These are phyloP conservation scores for Lycodopsis pacificus DNA, from an alignment of 2,797 vertebrate species.

Conservation along the genomic window DNA sequence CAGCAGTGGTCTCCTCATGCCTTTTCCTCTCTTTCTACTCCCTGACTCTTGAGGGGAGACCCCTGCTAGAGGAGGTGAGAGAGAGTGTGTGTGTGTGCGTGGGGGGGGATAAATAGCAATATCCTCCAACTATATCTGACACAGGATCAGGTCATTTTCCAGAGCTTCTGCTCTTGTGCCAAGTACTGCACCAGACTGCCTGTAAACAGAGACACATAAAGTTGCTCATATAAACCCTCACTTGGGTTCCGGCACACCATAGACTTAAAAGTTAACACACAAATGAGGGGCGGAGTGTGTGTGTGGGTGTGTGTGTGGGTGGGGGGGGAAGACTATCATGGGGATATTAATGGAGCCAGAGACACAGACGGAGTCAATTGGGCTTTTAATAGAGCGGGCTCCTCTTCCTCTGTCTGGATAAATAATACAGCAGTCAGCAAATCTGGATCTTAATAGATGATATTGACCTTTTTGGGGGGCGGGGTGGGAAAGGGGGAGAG, in stretches of 20 bases:
- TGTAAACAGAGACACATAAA: conserved; percentile 23
- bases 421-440: conserved; percentile 86
- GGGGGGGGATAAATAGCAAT: conserved; percentile 28
- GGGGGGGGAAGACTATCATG: conserved; percentile 50
- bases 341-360: conserved; percentile 79
- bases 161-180: conserved; percentile 20
- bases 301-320: too few species aligned
- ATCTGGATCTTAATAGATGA: conserved; percentile 83
- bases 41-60: conserved; percentile 28
- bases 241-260: conserved; percentile 22
- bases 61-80: conserved; percentile 4
- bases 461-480: conserved; percentile 81
- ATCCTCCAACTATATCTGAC: conserved; percentile 47
- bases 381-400: conserved; percentile 83
- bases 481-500: conserved; percentile 41
- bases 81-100: not conserved
- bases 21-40: conserved; percentile 14
- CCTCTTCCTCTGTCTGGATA: conserved; percentile 76
- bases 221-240: conserved; percentile 24
- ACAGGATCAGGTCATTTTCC: conserved; percentile 39
- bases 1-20: conserved; percentile 24
- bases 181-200: conserved; percentile 8
- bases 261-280: conserved; percentile 34
- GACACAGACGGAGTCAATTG: conserved; percentile 76
- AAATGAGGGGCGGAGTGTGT: conserved; percentile 1